Evolutionary conservation across 2,113 vertebrate genomes (phyloP).

Genomic region (Lophius piscatorius): DNA sequence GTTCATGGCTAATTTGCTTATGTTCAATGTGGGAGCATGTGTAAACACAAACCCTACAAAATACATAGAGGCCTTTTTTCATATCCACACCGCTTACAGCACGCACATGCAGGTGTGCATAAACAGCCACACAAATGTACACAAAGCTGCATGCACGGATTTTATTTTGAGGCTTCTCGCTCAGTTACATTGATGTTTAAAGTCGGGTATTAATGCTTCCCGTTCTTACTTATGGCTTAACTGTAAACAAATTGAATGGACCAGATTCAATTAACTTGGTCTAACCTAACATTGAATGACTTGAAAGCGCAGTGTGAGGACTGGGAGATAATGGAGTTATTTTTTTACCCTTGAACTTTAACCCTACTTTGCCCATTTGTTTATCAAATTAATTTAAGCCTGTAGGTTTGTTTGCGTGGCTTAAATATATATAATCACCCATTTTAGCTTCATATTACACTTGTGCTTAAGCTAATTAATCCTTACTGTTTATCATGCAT

Average conservation of each 20-base stretch:
- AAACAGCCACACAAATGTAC: constrained; percentile 19
- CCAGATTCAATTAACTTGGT: constrained; percentile 71
- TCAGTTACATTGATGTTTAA: constrained; percentile 56
- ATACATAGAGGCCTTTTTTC: constrained; percentile 32
- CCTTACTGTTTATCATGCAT: constrained; percentile 70
- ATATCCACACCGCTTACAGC: constrained; percentile 3
- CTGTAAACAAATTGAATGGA: constrained; percentile 70
- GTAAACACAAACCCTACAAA: constrained; percentile 47
- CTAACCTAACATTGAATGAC: constrained; percentile 73
- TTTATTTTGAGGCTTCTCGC: constrained; percentile 48
- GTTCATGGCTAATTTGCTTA: constrained; percentile 75
- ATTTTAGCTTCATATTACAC: constrained; percentile 77
- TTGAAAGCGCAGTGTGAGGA: constrained; percentile 58
- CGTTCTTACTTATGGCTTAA: constrained; percentile 58
- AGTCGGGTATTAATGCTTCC: constrained; percentile 60
- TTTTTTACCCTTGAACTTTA: constrained; percentile 70
- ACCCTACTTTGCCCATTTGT: constrained; percentile 70
- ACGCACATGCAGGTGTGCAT: constrained; percentile 11
- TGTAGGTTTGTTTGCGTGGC: constrained; percentile 63
- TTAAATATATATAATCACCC: constrained; percentile 76
- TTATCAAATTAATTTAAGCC: constrained; percentile 78
- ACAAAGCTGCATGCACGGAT: constrained; percentile 17
- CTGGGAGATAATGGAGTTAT: constrained; percentile 62
- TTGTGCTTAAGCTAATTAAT: constrained; percentile 76
- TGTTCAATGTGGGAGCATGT: constrained; percentile 51